Base-by-base conservation (phyloP, 2,888 invertebrate species). In the Synanthedon andrenaeformis region DNA sequence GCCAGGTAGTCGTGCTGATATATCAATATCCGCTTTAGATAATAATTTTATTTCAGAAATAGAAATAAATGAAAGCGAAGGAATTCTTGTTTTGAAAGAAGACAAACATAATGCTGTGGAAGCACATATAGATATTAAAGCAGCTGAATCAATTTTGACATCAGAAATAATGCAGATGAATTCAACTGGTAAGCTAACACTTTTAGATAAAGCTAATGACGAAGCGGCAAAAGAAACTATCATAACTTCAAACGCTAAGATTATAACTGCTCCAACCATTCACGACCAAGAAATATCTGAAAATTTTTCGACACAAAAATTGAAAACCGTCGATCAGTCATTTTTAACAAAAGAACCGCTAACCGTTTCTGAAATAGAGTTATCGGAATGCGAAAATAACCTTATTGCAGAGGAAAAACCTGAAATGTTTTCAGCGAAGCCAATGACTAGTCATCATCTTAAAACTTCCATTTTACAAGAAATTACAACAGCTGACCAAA, bases 41-140 rank as follows among this genome's bases (percentile, higher is more conserved):
- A 90, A 90, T 60, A 89, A 90, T 65, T 68, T 88, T 35, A 86
- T 89, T 6, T 87, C 90, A 62, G 83, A 82, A 72, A 85, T 91
- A 0, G 70, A 90, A n/a, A 67, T 91, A 8, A 91, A 93, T 75
- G 94, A 94, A 79, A 89, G 89, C 49, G 93, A 93, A 83, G 87
- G 84, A 51, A 79, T 88, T 51, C 88, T 92, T 28, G 63, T 76
- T 12, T 68, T 86, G 13, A 85, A 83, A 54, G 82, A 84, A 51
- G 84, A 88, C 53, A 90, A 90, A 57, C 76, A 81, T 13, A 67
- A 72, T 54, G 89, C 80, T 19, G 72, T 77, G 51, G 35, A 35
- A 35, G 93, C 93, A n/a, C 89, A 90, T 66, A 68, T 89, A 42
- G 89, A 82, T 19, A 62, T 94, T 8, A 88, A 88, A 57, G 79